Evolutionary conservation across 2,113 vertebrate species (phyloP).

Genomic region (Tragulus kanchil): DNA sequence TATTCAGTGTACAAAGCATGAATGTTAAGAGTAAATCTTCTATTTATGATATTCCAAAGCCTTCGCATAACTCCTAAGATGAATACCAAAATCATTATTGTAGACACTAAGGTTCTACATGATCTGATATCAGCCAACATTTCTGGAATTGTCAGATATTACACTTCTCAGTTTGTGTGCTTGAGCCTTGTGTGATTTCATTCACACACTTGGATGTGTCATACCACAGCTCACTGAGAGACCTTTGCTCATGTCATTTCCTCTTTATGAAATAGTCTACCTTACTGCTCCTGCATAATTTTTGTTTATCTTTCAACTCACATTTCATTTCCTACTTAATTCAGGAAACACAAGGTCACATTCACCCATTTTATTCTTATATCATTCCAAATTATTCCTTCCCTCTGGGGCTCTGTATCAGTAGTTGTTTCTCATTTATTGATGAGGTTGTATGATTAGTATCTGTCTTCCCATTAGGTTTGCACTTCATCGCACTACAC

Average conservation of each 20-base stretch:
- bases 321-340: neutral
- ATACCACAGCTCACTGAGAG: too few species aligned
- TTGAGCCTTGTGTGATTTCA: neutral
- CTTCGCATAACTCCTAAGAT: neutral
- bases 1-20: neutral
- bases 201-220: neutral
- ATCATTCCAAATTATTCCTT: neutral
- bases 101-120: neutral
- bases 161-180: neutral
- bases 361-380: neutral
- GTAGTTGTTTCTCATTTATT: neutral
- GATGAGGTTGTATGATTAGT: neutral
- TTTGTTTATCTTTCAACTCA: neutral
- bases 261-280: neutral
- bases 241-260: neutral
- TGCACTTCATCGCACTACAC: accelerated
- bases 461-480: neutral
- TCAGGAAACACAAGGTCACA: neutral
- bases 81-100: neutral
- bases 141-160: neutral
- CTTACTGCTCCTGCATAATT: neutral
- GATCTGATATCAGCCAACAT: neutral
- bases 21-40: neutral
- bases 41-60: neutral
- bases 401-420: neutral